A percentile compares a stretch with the other conserved stretches of the same genome.
Evolutionary conservation across 2,113 vertebrate genomes (phyloP).

Genomic region (Laterallus jamaicensis): DNA sequence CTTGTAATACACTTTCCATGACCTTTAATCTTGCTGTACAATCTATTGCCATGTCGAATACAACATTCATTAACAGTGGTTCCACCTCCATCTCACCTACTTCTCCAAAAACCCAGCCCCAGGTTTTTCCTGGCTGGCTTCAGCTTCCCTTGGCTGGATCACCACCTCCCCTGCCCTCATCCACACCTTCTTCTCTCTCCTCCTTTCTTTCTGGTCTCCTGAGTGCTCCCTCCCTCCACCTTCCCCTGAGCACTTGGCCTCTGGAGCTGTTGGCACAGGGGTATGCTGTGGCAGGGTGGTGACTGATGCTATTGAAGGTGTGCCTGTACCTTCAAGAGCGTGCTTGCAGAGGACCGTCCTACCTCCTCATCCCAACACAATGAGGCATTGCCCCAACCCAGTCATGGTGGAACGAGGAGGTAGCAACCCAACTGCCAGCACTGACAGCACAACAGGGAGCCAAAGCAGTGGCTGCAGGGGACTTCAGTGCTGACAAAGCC

Average conservation of each 20-base stretch:
- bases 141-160: fast-evolving
- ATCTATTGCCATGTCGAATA: slow-evolving; percentile 27
- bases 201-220: neutral
- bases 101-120: neutral
- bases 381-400: neutral
- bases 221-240: neutral
- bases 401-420: neutral
- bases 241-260: neutral
- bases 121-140: neutral
- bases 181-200: neutral
- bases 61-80: slow-evolving; percentile 1
- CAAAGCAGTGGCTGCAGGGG: neutral
- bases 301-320: neutral
- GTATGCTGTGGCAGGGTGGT: neutral
- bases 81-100: slow-evolving; percentile 11
- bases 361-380: fast-evolving
- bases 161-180: neutral
- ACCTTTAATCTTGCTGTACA: slow-evolving; percentile 37
- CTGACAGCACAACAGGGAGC: neutral
- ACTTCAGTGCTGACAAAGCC: neutral
- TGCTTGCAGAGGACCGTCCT: neutral
- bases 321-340: neutral
- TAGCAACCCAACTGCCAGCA: neutral
- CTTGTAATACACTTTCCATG: slow-evolving; percentile 57
- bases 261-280: neutral